Percentiles rank a stretch among this genome's conserved stretches.
Conservation (phyloP, 1,140 invertebrate genomes). For the Paramacrobiotus metropolitanus region DNA sequence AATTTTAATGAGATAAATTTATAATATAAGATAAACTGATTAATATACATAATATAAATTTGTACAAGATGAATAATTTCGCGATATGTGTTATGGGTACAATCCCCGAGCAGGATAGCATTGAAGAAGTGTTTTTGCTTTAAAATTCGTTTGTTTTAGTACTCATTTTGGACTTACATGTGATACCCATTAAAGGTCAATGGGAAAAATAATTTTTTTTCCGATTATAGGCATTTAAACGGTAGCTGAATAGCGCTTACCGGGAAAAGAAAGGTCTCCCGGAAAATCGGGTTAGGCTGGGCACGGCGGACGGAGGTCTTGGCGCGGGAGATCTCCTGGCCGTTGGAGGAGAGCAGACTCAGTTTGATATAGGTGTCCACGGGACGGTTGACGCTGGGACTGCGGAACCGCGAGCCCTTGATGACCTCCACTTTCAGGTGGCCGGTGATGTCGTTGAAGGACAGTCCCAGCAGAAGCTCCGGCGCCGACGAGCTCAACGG, state of each 20-base stretch:
- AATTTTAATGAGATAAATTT: too few relatives aligned
- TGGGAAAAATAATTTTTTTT: too few relatives aligned
- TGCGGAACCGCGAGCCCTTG: conserved; percentile 73
- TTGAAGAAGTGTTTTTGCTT: too few relatives aligned
- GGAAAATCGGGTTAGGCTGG: conserved; percentile 79
- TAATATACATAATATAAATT: too few relatives aligned
- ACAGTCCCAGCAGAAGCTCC: conserved; percentile 59
- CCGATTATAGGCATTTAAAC: too few relatives aligned
- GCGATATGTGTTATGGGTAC: too few relatives aligned
- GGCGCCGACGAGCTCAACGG: conserved; percentile 56
- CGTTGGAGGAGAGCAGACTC: conserved; percentile 62
- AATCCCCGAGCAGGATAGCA: too few relatives aligned
- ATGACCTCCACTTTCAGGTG: conserved; percentile 70
- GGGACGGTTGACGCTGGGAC: conserved; percentile 27
- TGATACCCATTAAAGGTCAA: too few relatives aligned
- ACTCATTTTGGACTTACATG: too few relatives aligned
- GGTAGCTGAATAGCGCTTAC: conserved; percentile 25
- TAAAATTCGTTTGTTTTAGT: too few relatives aligned
- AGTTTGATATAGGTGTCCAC: conserved; percentile 75
- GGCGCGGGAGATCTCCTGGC: conserved; percentile 67
- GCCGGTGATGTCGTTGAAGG: conserved; percentile 76
- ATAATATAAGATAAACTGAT: too few relatives aligned
- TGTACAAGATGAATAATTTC: too few relatives aligned
- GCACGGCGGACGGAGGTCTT: conserved; percentile 69
- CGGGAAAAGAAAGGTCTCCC: conserved; percentile 87